phyloP scores from a whole-genome alignment of 1,140 invertebrate genomes.

The Camponotus vicinus region DNA sequence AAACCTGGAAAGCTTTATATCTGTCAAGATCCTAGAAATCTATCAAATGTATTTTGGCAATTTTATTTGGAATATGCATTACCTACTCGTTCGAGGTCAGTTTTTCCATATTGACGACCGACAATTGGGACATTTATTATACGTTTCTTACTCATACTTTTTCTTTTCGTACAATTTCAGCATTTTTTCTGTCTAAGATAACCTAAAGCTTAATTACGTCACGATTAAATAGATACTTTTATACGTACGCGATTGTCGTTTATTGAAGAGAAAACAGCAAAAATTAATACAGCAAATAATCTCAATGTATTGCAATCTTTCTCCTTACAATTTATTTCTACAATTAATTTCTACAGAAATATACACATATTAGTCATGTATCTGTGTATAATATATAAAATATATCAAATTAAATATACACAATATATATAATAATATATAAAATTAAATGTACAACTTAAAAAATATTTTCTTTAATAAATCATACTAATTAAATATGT shows the following conservation, averaged over 20 bases:
- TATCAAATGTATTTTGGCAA: not conserved
- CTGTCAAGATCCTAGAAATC: not conserved
- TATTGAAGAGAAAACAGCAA: not conserved
- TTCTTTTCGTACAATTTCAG: not conserved
- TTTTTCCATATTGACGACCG: slow-evolving; percentile 76
- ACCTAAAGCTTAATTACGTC: slow-evolving; percentile 56
- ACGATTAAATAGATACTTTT: not conserved
- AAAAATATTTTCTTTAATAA: no score
- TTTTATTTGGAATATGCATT: slow-evolving; percentile 58
- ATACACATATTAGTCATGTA: not conserved
- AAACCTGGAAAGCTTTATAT: slow-evolving; percentile 70
- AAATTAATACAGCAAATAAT: not conserved
- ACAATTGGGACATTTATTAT: not conserved
- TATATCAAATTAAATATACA: no score
- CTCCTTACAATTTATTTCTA: not conserved
- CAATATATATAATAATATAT: no score
- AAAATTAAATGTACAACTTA: no score
- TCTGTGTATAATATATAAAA: no score
- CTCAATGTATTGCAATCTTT: not conserved
- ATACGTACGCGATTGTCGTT: not conserved
- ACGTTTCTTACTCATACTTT: slow-evolving; percentile 36
- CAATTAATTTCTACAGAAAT: not conserved
- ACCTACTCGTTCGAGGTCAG: slow-evolving; percentile 81
- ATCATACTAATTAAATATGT: no score
- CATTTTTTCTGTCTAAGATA: slow-evolving; percentile 36